Evolutionary conservation across 92 coral and sea anemone genomes (phyloP).

Genomic region (Micromussa lordhowensis): DNA sequence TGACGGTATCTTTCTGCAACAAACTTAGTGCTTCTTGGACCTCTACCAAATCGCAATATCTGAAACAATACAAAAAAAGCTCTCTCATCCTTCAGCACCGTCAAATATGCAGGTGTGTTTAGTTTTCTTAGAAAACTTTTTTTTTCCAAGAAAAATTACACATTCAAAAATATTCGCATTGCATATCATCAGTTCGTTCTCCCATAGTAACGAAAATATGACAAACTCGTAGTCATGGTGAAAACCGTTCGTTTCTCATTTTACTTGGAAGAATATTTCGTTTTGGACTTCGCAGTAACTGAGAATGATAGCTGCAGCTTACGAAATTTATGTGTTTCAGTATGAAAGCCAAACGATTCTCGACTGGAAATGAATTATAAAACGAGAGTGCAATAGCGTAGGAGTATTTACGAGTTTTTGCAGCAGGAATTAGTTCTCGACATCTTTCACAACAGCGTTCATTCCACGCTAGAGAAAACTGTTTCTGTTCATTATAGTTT

Average conservation of each 20-base stretch:
- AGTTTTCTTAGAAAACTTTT: background rate
- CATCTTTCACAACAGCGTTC: background rate
- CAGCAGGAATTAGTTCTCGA: background rate
- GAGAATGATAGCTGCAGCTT: background rate
- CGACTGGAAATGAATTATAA: background rate
- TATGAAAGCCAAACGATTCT: background rate
- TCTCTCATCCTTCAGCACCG: background rate
- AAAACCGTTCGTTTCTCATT: background rate
- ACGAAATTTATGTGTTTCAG: too few species aligned
- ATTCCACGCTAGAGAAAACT: background rate
- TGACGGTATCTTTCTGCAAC: background rate
- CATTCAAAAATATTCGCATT: background rate
- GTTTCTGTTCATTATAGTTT: background rate
- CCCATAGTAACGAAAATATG: background rate
- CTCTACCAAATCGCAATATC: background rate
- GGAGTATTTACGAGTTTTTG: background rate
- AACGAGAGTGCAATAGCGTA: background rate
- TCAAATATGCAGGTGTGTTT: background rate
- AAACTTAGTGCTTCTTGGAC: background rate
- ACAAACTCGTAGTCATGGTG: background rate
- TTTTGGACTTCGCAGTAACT: background rate
- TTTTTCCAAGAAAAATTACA: constrained; percentile 6
- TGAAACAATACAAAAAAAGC: background rate
- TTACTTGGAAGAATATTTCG: background rate
- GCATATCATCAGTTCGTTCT: background rate